phyloP scores from a whole-genome alignment of 2,113 vertebrate species.

The Oreochromis tanganicae region DNA sequence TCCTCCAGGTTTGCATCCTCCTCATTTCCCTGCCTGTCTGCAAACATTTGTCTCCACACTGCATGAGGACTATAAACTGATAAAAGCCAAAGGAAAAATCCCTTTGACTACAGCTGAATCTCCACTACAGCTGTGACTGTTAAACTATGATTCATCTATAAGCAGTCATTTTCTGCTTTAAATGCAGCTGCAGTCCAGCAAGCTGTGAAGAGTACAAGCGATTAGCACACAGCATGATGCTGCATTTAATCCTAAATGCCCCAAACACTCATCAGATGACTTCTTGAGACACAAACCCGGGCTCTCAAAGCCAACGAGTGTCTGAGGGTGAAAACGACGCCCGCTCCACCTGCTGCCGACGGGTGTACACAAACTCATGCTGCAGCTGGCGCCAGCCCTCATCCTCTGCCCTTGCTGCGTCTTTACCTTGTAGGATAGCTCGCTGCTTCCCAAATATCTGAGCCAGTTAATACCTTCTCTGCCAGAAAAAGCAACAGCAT shows the following conservation, averaged over 20 bases:
- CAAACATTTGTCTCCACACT: background rate
- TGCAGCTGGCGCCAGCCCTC: background rate
- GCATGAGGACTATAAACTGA: background rate
- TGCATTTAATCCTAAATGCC: background rate
- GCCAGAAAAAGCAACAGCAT: background rate
- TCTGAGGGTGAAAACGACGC: background rate
- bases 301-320: background rate
- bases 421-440: background rate
- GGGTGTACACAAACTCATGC: constrained; percentile 47
- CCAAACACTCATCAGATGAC: background rate
- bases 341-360: background rate
- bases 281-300: background rate
- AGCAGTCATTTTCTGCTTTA: background rate
- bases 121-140: background rate
- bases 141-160: background rate
- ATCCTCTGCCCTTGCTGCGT: background rate
- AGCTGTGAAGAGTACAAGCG: background rate
- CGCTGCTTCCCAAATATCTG: background rate
- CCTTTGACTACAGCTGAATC: background rate
- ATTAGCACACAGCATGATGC: constrained; percentile 24
- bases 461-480: constrained; percentile 22
- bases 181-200: background rate
- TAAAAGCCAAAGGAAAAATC: background rate
- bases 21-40: background rate
- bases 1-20: background rate